Evolutionary conservation across 2,888 invertebrate genomes (phyloP).

Genomic region (Eremobia ochroleuca): DNA sequence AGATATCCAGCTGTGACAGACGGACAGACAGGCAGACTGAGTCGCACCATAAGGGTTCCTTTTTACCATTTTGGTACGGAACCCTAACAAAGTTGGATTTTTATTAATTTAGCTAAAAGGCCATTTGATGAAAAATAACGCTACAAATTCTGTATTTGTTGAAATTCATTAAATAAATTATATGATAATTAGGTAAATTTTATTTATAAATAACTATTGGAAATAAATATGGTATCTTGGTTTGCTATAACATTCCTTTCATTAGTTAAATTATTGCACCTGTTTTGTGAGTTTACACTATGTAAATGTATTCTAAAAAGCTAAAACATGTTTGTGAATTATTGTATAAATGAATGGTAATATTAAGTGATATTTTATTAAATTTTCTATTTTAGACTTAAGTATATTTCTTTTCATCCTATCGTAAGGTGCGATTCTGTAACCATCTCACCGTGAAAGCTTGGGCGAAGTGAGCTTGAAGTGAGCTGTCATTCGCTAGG

Average conservation of each 20-base stretch:
- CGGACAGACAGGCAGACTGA: too few relatives aligned
- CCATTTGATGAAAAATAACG: not conserved
- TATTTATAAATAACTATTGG: not conserved
- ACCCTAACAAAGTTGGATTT: too few relatives aligned
- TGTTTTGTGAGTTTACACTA: constrained; percentile 36
- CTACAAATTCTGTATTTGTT: constrained; percentile 2
- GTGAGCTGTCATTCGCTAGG: too few relatives aligned
- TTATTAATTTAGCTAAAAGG: constrained; percentile 9
- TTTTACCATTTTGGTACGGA: too few relatives aligned
- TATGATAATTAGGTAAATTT: not conserved
- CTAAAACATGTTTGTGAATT: constrained; percentile 22
- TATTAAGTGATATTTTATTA: constrained; percentile 50
- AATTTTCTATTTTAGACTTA: constrained; percentile 53
- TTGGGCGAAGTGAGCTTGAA: too few relatives aligned
- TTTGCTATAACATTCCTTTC: constrained; percentile 47
- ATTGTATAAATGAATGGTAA: constrained; percentile 38
- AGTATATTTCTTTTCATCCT: not conserved
- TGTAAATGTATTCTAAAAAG: constrained; percentile 17
- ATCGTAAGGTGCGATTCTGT: too few relatives aligned
- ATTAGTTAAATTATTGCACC: constrained; percentile 29
- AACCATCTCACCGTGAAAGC: too few relatives aligned
- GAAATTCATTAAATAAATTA: constrained; percentile 13
- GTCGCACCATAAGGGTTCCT: too few relatives aligned
- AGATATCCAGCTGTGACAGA: too few relatives aligned
- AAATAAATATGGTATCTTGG: constrained; percentile 9